These are phyloP conservation scores for Zele albiditarsus DNA, from an alignment of 2,888 invertebrate species.

Conservation along the genomic window DNA sequence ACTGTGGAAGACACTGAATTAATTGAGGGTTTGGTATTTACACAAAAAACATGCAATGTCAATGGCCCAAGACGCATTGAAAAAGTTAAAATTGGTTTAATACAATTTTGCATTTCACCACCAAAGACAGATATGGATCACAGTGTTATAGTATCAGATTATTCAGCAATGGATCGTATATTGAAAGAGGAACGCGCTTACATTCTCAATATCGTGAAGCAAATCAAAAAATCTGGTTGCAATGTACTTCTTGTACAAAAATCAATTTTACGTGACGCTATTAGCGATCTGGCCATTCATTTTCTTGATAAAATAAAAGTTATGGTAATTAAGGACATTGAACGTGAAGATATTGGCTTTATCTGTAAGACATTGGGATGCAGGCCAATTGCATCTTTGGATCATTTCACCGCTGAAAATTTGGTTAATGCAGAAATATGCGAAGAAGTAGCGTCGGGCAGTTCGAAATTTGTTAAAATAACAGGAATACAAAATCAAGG, in stretches of 20 bases:
- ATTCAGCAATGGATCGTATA: slow-evolving; percentile 99
- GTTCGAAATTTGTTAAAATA: slow-evolving; percentile 93
- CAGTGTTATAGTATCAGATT: slow-evolving; percentile 96
- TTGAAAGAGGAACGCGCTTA: slow-evolving; percentile 97
- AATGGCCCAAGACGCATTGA: slow-evolving; percentile 95
- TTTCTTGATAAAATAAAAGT: slow-evolving; percentile 99
- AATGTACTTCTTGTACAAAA: slow-evolving; percentile 95
- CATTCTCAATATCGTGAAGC: slow-evolving; percentile 98
- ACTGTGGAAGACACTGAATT: slow-evolving; percentile 98
- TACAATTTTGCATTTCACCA: slow-evolving; percentile 99
- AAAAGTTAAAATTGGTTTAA: slow-evolving; percentile 98
- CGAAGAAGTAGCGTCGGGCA: slow-evolving; percentile 93
- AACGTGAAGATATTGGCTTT: slow-evolving; percentile 98
- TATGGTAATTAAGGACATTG: slow-evolving; percentile 98
- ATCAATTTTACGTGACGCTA: slow-evolving; percentile 90
- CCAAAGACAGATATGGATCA: slow-evolving; percentile 99
- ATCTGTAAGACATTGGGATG: slow-evolving; percentile 96
- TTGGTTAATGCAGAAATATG: slow-evolving; percentile 93
- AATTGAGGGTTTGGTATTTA: slow-evolving; percentile 95
- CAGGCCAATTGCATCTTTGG: slow-evolving; percentile 97
- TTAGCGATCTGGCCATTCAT: slow-evolving; percentile 97
- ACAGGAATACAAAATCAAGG: slow-evolving; percentile 92
- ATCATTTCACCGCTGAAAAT: slow-evolving; percentile 96
- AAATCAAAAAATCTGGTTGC: slow-evolving; percentile 98
- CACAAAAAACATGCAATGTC: slow-evolving; percentile 89